A percentile compares a stretch with the other conserved stretches of the same genome.
Evolutionary conservation across 1,140 invertebrate genomes (phyloP).

Genomic region (Stegodyphus mimosarum): DNA sequence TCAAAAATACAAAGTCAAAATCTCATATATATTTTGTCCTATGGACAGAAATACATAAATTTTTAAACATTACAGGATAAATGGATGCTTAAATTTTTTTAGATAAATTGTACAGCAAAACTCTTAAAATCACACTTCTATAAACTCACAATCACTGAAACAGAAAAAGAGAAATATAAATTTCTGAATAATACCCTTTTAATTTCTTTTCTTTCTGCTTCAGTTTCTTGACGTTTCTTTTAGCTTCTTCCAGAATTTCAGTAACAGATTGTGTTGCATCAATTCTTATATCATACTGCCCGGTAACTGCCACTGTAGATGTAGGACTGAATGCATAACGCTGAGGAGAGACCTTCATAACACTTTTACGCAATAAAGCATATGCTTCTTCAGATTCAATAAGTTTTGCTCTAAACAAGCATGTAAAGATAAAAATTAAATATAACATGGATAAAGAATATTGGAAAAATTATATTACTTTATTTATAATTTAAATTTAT

Average conservation of each 20-base stretch:
- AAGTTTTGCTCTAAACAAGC: constrained; percentile 74
- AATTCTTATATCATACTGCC: constrained; percentile 61
- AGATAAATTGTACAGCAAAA: too few relatives aligned
- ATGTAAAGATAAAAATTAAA: too few relatives aligned
- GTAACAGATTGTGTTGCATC: constrained; percentile 61
- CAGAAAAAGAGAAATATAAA: background rate
- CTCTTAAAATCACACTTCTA: too few relatives aligned
- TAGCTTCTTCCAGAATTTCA: constrained; percentile 75
- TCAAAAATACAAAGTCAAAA: too few relatives aligned
- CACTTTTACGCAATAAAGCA: constrained; percentile 75
- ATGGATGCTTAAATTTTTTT: too few relatives aligned
- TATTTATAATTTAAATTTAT: too few relatives aligned
- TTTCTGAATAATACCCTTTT: constrained; percentile 64
- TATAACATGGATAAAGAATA: too few relatives aligned
- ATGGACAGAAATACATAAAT: too few relatives aligned
- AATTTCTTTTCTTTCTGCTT: constrained; percentile 60
- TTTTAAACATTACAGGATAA: too few relatives aligned
- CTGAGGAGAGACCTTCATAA: constrained; percentile 63
- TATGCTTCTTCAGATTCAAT: constrained; percentile 89
- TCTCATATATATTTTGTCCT: too few relatives aligned
- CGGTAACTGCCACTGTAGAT: constrained; percentile 59
- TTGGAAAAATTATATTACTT: too few relatives aligned
- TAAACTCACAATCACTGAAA: too few relatives aligned
- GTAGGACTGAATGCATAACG: constrained; percentile 63
- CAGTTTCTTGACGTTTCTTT: constrained; percentile 75